Evolutionary conservation across 2,113 vertebrate species (phyloP).

Genomic region (Gambusia holbrooki): DNA sequence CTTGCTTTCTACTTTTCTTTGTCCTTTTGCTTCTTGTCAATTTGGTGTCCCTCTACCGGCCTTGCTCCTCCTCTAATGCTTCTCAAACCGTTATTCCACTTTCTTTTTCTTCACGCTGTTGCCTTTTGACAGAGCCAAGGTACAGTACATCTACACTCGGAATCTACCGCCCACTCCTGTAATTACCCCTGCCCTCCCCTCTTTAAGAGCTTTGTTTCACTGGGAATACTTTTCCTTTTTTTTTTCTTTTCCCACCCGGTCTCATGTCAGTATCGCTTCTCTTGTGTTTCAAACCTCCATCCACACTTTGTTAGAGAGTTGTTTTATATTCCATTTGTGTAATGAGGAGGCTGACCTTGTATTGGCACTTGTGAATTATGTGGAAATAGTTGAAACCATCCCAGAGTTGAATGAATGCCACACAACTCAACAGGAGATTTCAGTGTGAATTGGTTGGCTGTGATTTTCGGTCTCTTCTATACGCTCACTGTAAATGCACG

Average conservation of each 20-base stretch:
- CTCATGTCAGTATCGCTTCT: constrained; percentile 14
- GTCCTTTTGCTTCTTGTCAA: constrained; percentile 10
- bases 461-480: constrained; percentile 12
- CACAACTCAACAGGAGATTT: constrained; percentile 30
- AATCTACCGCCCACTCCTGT: constrained; percentile 34
- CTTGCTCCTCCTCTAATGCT: constrained; percentile 14
- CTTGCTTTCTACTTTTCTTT: constrained; percentile 22
- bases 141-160: constrained; percentile 28
- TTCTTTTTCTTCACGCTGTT: constrained; percentile 2
- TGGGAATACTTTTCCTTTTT: constrained; percentile 17
- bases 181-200: constrained; percentile 46
- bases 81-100: constrained; percentile 13
- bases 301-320: constrained; percentile 41
- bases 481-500: constrained; percentile 12
- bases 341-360: constrained; percentile 55
- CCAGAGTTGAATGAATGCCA: constrained; percentile 34
- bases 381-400: constrained; percentile 39
- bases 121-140: constrained; percentile 20
- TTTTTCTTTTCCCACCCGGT: neutral
- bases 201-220: constrained; percentile 45
- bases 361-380: constrained; percentile 52
- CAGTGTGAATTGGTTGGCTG: constrained; percentile 9
- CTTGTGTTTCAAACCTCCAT: constrained; percentile 46
- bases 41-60: constrained; percentile 8
- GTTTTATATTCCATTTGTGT: constrained; percentile 55